Percentiles rank a stretch among this genome's conserved stretches.
These are phyloP conservation scores for Melieria crassipennis DNA, from an alignment of 2,888 invertebrate species.

Conservation along the genomic window DNA sequence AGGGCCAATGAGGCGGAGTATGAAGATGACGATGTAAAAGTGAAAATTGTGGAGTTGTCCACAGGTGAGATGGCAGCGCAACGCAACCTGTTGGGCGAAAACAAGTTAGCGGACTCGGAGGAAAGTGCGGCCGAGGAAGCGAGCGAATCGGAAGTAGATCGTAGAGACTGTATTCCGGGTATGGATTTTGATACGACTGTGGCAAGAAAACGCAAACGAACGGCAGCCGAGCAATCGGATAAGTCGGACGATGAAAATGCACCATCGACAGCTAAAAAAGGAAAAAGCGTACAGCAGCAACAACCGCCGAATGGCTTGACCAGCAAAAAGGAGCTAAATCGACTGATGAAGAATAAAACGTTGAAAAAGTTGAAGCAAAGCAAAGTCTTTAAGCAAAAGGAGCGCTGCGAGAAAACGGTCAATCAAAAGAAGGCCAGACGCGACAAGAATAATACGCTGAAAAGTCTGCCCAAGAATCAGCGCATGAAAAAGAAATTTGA, in stretches of 20 bases:
- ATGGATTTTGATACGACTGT: constrained; percentile 56
- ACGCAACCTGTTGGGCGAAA: constrained; percentile 78
- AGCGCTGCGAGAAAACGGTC: constrained; percentile 74
- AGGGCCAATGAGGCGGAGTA: constrained; percentile 68
- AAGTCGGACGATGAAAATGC: constrained; percentile 25
- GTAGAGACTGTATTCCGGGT: constrained; percentile 54
- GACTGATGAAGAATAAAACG: constrained; percentile 75
- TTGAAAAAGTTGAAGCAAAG: constrained; percentile 79
- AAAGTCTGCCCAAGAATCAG: constrained; percentile 59
- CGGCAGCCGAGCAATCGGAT: neutral
- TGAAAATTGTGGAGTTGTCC: constrained; percentile 80
- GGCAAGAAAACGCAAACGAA: constrained; percentile 30
- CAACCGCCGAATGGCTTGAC: constrained; percentile 36
- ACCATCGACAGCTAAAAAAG: neutral
- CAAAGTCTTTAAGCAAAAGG: constrained; percentile 80
- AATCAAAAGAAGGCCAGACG: constrained; percentile 75
- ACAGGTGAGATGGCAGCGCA: constrained; percentile 76
- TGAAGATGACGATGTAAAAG: constrained; percentile 80
- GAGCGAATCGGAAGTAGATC: constrained; percentile 34
- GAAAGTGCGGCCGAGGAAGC: constrained; percentile 51
- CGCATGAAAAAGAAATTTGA: constrained; percentile 54
- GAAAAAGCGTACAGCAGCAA: constrained; percentile 4
- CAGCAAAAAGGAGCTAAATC: constrained; percentile 76
- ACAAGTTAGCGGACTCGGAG: constrained; percentile 67
- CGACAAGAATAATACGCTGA: constrained; percentile 57